Base-by-base conservation (phyloP, 2,888 invertebrate genomes). In the Nomada ferruginata region DNA sequence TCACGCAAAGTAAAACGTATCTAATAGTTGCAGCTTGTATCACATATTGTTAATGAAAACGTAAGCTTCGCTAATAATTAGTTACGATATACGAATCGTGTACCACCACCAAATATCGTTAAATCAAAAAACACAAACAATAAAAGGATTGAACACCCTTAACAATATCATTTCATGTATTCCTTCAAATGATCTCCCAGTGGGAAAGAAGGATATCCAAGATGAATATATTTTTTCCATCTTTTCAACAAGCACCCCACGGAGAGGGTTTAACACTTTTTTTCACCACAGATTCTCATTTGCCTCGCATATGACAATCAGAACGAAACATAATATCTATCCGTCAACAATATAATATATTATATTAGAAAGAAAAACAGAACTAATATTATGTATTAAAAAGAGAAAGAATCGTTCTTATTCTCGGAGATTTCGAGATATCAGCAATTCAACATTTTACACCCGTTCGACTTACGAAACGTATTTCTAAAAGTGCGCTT, bases 221-320 rank as follows among this genome's bases (percentile, higher is more conserved):
- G 18, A 15, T 7, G 29, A 23, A 36, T 64, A 60, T 66, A 59
- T 10, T 23, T 60, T 70, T 64, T 13, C 5, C 13, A 13, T 50
- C 2, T 50, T 13, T 53, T 26, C n/a, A 2, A 61, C 66, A 42
- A 78, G 47, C 18, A 53, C 23, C 57, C 36, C 20, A 26, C 3
- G 10, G 5, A 57, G 29, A 53, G 60, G 10, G 18, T 57, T 26
- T 36, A 52, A 59, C 13, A n/a, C 47, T 55, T 50, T 69, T 7
- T 59, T 59, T 60, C 44, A n/a, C 57, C 50, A 29, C 20, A 42
- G 42, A 60, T 26, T 60, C 53, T 66, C 72, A 44, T 72, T 75
- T 75, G 64, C 69, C 74, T 81, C 74, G 66, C 47, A 50, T 64
- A 52, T 23, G 53, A 81, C 13, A n/a, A 11, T 50, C 18, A 42